Evolutionary conservation across 1,140 invertebrate genomes (phyloP).

Genomic region (Drosophila nebulosa): DNA sequence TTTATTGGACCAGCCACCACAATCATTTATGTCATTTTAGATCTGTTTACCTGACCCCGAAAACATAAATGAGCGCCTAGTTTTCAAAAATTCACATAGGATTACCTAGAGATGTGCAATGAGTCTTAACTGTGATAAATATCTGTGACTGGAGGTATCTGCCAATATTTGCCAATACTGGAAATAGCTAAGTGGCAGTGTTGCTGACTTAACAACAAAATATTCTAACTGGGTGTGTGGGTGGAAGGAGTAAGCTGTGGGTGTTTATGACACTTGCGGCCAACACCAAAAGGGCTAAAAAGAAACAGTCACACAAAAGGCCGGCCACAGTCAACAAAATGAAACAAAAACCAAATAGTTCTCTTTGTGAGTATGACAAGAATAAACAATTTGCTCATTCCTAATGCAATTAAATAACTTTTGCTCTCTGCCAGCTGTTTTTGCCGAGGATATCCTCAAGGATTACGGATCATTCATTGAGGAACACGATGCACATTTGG

Average conservation of each 20-base stretch:
- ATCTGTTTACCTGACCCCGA: too few relatives aligned
- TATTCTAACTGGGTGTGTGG: background rate
- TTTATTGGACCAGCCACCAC: too few relatives aligned
- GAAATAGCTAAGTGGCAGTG: background rate
- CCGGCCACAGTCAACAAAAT: background rate
- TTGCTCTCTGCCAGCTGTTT: conserved; percentile 45
- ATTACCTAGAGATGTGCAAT: too few relatives aligned
- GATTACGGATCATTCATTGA: conserved; percentile 68
- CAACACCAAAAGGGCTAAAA: background rate
- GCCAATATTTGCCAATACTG: background rate
- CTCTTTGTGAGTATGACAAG: background rate
- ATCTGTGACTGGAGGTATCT: too few relatives aligned
- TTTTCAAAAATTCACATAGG: too few relatives aligned
- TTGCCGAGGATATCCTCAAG: conserved; percentile 70
- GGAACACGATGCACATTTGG: conserved; percentile 50
- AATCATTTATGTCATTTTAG: too few relatives aligned
- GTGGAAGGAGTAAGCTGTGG: background rate
- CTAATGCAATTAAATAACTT: background rate
- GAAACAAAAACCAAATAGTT: background rate
- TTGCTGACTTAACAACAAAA: too few relatives aligned
- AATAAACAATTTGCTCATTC: background rate
- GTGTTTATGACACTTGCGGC: background rate
- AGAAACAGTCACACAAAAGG: background rate
- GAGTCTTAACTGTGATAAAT: too few relatives aligned
- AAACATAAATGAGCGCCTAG: too few relatives aligned